phyloP scores from a whole-genome alignment of 2,113 vertebrate species.

The Strigops habroptila region DNA sequence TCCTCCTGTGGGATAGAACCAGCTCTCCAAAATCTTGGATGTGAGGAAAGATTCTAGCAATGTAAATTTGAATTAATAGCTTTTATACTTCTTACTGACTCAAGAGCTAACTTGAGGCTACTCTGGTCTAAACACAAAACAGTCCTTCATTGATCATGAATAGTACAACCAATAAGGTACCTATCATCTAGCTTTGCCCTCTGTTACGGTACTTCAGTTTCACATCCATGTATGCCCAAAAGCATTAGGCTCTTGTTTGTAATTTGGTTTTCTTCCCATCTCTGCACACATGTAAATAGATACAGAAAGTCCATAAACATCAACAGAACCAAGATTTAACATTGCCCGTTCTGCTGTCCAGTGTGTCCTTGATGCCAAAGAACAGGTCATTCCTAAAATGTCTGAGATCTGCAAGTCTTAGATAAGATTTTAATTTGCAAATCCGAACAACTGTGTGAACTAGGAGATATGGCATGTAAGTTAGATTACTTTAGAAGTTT shows the following conservation, averaged over 20 bases:
- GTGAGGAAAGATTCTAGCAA: background rate
- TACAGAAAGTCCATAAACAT: background rate
- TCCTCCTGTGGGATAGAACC: background rate
- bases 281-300: background rate
- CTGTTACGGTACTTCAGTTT: background rate
- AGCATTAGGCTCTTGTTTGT: background rate
- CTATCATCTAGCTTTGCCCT: background rate
- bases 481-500: background rate
- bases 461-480: background rate
- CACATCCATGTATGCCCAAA: background rate
- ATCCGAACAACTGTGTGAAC: background rate
- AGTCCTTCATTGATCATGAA: background rate
- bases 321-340: background rate
- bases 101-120: background rate
- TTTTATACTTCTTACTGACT: background rate
- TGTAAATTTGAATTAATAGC: background rate
- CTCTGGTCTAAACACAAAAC: background rate
- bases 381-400: background rate
- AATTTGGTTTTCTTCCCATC: background rate
- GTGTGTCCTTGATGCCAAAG: background rate
- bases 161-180: background rate
- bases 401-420: background rate
- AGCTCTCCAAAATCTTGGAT: background rate
- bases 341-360: background rate
- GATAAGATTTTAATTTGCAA: background rate